Base-by-base conservation (phyloP, 1,140 invertebrate genomes). In the Bombus terrestris region DNA sequence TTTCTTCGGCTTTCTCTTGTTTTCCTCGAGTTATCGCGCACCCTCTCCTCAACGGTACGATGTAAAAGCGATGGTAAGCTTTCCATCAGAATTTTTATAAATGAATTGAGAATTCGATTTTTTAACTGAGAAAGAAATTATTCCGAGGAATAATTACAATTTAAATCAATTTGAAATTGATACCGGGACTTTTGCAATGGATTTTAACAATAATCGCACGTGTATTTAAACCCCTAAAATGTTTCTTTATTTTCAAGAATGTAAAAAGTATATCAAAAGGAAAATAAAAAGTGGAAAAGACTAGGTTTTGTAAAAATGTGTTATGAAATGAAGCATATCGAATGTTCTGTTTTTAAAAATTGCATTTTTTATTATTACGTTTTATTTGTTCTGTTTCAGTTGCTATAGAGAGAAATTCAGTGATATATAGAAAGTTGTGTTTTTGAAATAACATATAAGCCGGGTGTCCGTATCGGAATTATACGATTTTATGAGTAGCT, bases 1-100 rank as follows among this genome's bases (percentile, higher is more conserved):
- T 77, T 71, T 66, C 64, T 64, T 69, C 13, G 32, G 53, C 18
- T 73, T 53, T n/a, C 35, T 75, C 25, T 35, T 79, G 57, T 35
- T 35, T 35, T 35, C 41, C n/a, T 53, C 59, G 32, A 76, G n/a
- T n/a, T 28, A 25, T 76, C 47, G 35, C 8, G 8, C 41, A 1
- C 25, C 15, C 22, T 69, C 22, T 47, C n/a, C 12, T 43, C 37
- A n/a, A 43, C 28, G 25, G 3, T 5, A 18, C 15, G 1, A 3
- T 13, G 59, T 10, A 10, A 28, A 8, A n/a, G 18, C 28, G 28
- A 74, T 3, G 72, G 3, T 5, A 25, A 22, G 35, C 35, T 37
- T 25, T 18, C 2, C 6, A 18, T 18, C 18, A 1, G 18, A 53
- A 22, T 22, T 32, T 66, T 66, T n/a, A 15, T 66, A 32, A 32